Conservation (phyloP, 2,113 vertebrate species). For the Halichoeres trimaculatus region DNA sequence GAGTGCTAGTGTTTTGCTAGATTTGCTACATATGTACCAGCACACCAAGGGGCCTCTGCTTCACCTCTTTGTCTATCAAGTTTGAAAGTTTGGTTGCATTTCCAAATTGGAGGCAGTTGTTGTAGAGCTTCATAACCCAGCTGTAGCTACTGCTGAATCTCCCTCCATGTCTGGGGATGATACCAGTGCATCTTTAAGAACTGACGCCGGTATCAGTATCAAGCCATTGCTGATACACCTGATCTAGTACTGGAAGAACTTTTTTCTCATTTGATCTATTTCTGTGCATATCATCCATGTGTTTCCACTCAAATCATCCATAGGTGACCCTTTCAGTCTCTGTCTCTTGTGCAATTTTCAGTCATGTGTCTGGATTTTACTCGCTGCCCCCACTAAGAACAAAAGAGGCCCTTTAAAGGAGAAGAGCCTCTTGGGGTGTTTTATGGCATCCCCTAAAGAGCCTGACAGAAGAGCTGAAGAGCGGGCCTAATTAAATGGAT, state of each 20-base stretch:
- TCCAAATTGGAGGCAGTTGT: too few species aligned
- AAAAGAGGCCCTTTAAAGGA: conserved; percentile 53
- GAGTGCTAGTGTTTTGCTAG: too few species aligned
- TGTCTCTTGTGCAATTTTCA: conserved; percentile 9
- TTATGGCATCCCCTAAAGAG: conserved; percentile 42
- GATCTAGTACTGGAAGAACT: not conserved
- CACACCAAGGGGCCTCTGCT: too few species aligned
- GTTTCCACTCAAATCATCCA: not conserved
- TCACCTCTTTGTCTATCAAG: too few species aligned
- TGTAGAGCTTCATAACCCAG: too few species aligned
- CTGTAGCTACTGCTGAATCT: too few species aligned
- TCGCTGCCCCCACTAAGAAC: conserved; percentile 15
- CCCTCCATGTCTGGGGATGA: too few species aligned
- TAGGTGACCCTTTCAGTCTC: not conserved
- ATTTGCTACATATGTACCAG: too few species aligned
- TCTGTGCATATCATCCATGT: not conserved
- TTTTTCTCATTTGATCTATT: not conserved
- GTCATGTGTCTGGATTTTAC: conserved; percentile 39
- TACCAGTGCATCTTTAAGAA: too few species aligned
- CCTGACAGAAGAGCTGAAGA: conserved; percentile 41
- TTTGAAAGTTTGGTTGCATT: too few species aligned
- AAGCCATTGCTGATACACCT: too few species aligned
- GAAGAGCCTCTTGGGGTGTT: conserved; percentile 58
- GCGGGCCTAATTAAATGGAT: conserved; percentile 56
- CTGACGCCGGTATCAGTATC: too few species aligned